Conservation (phyloP, 2,888 invertebrate genomes). For the Hyles lineata region DNA sequence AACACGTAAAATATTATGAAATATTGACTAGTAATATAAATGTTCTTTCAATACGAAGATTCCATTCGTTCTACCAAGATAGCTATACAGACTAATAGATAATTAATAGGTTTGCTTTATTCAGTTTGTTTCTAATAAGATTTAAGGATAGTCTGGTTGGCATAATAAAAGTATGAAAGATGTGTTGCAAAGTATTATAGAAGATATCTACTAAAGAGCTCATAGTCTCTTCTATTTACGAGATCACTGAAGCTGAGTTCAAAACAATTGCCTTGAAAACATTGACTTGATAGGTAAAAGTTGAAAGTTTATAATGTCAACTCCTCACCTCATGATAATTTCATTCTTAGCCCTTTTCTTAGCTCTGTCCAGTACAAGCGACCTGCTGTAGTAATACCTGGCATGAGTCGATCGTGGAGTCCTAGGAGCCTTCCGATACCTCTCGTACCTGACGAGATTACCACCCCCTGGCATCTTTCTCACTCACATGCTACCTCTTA, state of each 20-base stretch:
- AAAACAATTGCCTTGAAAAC: not conserved
- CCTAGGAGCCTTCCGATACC: conserved; percentile 67
- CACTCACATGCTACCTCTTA: conserved; percentile 58
- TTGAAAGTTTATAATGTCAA: not conserved
- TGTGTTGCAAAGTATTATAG: too few species aligned
- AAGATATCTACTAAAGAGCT: too few species aligned
- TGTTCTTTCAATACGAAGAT: too few species aligned
- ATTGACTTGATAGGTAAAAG: not conserved
- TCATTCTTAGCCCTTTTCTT: conserved; percentile 46
- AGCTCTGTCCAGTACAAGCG: conserved; percentile 60
- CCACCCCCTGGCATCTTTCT: conserved; percentile 67
- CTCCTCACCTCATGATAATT: conserved; percentile 60
- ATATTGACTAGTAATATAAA: not conserved
- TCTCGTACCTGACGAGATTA: conserved; percentile 61
- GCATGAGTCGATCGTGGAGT: conserved; percentile 64
- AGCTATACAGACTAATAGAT: too few species aligned
- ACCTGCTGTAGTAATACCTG: conserved; percentile 71
- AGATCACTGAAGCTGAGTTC: too few species aligned
- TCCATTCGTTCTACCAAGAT: too few species aligned
- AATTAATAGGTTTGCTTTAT: too few species aligned
- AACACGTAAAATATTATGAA: not conserved
- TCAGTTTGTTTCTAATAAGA: too few species aligned
- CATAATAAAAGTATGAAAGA: too few species aligned
- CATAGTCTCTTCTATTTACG: too few species aligned
- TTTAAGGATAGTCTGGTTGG: too few species aligned